phyloP scores from a whole-genome alignment of 2,113 vertebrate species.

The Herpailurus yagouaroundi region DNA sequence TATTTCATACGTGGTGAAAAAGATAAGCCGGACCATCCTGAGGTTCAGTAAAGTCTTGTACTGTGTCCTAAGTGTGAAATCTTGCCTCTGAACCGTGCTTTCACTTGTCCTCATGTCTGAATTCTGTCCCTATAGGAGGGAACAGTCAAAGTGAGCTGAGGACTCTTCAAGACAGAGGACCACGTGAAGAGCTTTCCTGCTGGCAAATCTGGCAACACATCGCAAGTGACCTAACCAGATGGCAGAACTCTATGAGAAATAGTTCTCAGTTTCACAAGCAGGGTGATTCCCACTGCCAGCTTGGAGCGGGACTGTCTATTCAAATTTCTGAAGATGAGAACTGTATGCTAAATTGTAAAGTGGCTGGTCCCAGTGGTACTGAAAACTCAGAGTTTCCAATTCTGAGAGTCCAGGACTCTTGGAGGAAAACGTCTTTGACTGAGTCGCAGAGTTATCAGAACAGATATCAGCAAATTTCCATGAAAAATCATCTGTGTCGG shows the following conservation, averaged over 20 bases:
- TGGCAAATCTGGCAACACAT: constrained; percentile 69
- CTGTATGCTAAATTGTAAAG: neutral
- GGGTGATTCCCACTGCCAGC: neutral
- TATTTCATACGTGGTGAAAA: neutral
- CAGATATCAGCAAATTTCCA: neutral
- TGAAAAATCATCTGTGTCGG: neutral
- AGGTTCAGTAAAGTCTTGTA: neutral
- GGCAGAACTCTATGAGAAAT: neutral
- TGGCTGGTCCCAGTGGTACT: neutral
- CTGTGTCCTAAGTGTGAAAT: neutral
- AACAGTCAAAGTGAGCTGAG: constrained; percentile 7
- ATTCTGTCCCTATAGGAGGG: constrained; percentile 41
- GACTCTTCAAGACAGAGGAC: neutral
- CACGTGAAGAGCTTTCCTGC: constrained; percentile 44
- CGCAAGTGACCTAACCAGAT: constrained; percentile 29
- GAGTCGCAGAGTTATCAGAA: neutral
- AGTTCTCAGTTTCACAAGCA: constrained; percentile 4
- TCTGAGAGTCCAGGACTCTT: neutral
- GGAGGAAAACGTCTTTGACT: neutral
- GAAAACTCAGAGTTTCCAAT: neutral
- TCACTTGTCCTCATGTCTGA: constrained; percentile 21
- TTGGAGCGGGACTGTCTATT: neutral
- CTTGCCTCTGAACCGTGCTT: neutral
- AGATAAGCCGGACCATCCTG: neutral
- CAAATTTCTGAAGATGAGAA: constrained; percentile 37